Evolutionary conservation across 2,888 invertebrate genomes (phyloP).

Genomic region (Tiliacea aurago): DNA sequence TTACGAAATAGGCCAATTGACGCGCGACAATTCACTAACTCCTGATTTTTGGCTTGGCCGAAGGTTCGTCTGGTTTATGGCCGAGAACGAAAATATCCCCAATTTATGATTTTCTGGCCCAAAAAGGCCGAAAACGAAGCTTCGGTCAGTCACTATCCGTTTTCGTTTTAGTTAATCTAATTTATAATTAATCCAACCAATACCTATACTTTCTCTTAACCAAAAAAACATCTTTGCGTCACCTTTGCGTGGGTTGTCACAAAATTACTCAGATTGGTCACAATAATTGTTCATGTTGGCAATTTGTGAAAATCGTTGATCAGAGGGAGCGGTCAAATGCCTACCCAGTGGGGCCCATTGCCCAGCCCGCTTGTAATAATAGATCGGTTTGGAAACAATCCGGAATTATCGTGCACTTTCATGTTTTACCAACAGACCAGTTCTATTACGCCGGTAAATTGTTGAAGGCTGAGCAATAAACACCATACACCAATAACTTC

Average conservation of each 20-base stretch:
- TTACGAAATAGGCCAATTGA: no score
- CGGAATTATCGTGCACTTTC: conserved; percentile 63
- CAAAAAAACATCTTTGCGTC: conserved; percentile 16
- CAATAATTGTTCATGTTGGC: conserved; percentile 35
- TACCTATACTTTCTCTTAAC: conserved; percentile 22
- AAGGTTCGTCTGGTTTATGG: no score
- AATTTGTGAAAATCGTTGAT: conserved; percentile 32
- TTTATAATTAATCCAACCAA: conserved; percentile 1
- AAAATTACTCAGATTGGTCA: conserved; percentile 7
- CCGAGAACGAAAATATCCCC: no score
- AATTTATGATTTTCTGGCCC: no score
- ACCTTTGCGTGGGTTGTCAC: conserved; percentile 23
- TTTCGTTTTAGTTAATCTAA: not conserved
- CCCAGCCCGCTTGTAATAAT: conserved; percentile 50
- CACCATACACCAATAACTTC: conserved; percentile 25
- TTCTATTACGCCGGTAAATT: conserved; percentile 55
- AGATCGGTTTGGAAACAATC: conserved; percentile 61
- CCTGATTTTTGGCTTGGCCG: no score
- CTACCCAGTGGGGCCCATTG: conserved; percentile 10
- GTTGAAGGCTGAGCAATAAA: conserved; percentile 41
- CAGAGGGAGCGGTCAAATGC: conserved; percentile 47
- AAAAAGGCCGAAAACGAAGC: no score
- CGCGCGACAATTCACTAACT: no score
- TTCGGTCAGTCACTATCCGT: no score
- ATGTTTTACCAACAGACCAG: conserved; percentile 55